Evolutionary conservation across 2,113 vertebrate genomes (phyloP).

Genomic region (Azemiops feae): DNA sequence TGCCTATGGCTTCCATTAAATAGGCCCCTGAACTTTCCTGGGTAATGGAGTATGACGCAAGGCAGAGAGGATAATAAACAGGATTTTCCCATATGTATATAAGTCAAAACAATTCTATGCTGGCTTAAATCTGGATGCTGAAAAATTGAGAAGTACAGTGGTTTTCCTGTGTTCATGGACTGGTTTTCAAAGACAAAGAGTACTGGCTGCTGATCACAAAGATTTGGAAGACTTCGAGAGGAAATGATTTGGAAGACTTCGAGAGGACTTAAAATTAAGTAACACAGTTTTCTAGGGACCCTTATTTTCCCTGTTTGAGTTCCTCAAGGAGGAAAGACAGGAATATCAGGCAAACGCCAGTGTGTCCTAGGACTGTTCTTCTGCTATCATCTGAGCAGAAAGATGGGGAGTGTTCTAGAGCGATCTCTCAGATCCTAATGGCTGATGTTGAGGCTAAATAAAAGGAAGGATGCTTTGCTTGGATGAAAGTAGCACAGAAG

Average conservation of each 20-base stretch:
- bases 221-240: background rate
- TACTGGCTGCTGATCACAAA: background rate
- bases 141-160: background rate
- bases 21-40: background rate
- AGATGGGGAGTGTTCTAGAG: background rate
- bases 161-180: background rate
- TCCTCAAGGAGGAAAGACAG: background rate
- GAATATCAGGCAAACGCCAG: background rate
- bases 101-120: background rate
- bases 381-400: background rate
- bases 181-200: background rate
- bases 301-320: background rate
- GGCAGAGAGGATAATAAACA: conserved; percentile 6
- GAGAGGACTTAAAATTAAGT: background rate
- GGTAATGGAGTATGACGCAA: background rate
- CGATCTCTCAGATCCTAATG: background rate
- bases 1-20: background rate
- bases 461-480: background rate
- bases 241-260: background rate
- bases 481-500: background rate
- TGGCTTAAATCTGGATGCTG: background rate
- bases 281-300: background rate
- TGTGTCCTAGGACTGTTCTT: background rate
- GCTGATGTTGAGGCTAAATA: background rate
- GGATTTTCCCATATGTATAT: conserved; percentile 3